Evolutionary conservation across 1,140 invertebrate species (phyloP).

Genomic region (Phymorhynchus buccinoides): DNA sequence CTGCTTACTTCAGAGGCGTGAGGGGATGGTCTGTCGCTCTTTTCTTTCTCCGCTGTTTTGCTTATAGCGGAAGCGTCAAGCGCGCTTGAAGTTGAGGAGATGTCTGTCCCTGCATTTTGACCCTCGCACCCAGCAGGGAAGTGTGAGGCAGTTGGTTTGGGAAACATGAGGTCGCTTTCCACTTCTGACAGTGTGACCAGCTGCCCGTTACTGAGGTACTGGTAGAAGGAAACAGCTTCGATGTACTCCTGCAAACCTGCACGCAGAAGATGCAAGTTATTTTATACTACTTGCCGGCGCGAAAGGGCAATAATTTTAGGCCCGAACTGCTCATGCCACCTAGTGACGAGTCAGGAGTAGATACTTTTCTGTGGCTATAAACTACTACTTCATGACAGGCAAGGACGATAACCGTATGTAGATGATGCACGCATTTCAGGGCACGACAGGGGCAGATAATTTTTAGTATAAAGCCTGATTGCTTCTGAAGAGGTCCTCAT

Average conservation of each 20-base stretch:
- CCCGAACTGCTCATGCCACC: too few species aligned
- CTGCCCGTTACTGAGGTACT: conserved; percentile 77
- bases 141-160: neutral
- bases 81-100: neutral
- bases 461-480: too few species aligned
- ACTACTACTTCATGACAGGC: too few species aligned
- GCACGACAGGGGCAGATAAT: too few species aligned
- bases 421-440: too few species aligned
- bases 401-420: too few species aligned
- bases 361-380: too few species aligned
- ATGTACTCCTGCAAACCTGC: conserved; percentile 89
- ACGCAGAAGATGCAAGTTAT: conserved; percentile 43
- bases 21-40: neutral
- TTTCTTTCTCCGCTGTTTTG: neutral
- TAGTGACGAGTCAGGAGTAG: too few species aligned
- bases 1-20: neutral
- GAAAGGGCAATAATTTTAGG: too few species aligned
- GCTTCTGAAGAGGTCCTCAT: too few species aligned
- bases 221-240: conserved; percentile 86
- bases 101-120: neutral
- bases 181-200: conserved; percentile 75
- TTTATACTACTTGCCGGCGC: neutral
- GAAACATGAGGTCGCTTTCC: conserved; percentile 68
- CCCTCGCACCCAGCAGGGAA: neutral
- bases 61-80: neutral